Conservation (phyloP, 2,888 invertebrate genomes). For the Dasysyrphus tricinctus region DNA sequence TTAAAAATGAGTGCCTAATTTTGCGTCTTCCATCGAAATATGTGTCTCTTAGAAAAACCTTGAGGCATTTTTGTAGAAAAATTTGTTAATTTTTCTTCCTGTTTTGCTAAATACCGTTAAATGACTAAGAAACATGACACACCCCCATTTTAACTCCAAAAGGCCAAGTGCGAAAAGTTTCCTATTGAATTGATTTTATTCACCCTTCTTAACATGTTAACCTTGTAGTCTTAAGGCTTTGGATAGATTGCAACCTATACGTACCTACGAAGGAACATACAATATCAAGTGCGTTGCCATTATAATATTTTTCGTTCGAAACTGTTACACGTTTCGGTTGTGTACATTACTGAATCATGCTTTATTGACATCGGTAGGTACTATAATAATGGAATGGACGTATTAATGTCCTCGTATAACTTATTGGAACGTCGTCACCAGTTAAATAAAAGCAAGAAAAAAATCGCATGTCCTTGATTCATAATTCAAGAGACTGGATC, state of each 20-base stretch:
- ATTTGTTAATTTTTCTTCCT: neutral
- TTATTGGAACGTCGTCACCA: slow-evolving; percentile 34
- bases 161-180: slow-evolving; percentile 11
- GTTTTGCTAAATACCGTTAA: slow-evolving; percentile 13
- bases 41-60: slow-evolving; percentile 22
- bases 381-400: slow-evolving; percentile 26
- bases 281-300: neutral
- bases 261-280: neutral
- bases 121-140: slow-evolving; percentile 28
- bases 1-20: slow-evolving; percentile 27
- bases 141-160: slow-evolving; percentile 3
- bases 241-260: slow-evolving; percentile 12
- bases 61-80: slow-evolving; percentile 4
- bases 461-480: slow-evolving; percentile 61
- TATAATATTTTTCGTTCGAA: slow-evolving; percentile 4
- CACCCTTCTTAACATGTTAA: slow-evolving; percentile 15
- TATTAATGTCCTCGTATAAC: slow-evolving; percentile 32
- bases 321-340: slow-evolving; percentile 20
- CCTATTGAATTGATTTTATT: slow-evolving; percentile 17
- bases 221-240: slow-evolving; percentile 3
- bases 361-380: slow-evolving; percentile 6
- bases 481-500: slow-evolving; percentile 55
- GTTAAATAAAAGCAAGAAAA: slow-evolving; percentile 11
- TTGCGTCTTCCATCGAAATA: slow-evolving; percentile 6
- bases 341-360: slow-evolving; percentile 29